These are phyloP conservation scores for Erpetoichthys calabaricus DNA, from an alignment of 2,797 vertebrate species.

Conservation along the genomic window DNA sequence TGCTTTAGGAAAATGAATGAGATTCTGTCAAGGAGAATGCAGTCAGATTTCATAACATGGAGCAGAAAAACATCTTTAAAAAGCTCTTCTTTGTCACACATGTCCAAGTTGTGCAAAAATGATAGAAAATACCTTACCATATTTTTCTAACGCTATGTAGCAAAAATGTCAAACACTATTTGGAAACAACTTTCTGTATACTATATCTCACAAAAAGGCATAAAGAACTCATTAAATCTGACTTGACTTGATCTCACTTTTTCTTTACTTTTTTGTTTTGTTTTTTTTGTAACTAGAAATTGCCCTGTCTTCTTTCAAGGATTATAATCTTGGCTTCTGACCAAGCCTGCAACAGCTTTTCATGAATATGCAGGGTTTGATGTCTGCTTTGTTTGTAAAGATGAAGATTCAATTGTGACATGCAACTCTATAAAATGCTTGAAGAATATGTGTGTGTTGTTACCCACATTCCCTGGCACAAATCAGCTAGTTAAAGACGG, in stretches of 20 bases:
- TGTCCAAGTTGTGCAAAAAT: too few species aligned
- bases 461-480: too few species aligned
- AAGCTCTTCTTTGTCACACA: too few species aligned
- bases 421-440: slow-evolving; percentile 5
- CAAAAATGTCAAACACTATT: too few species aligned
- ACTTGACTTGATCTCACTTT: not conserved
- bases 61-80: too few species aligned
- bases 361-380: slow-evolving; percentile 19
- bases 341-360: slow-evolving; percentile 18
- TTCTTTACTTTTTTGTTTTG: not conserved
- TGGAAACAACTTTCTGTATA: too few species aligned
- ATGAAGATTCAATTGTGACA: slow-evolving; percentile 14
- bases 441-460: not conserved
- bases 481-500: too few species aligned
- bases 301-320: slow-evolving; percentile 1
- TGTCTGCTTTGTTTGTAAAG: slow-evolving; percentile 15
- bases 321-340: slow-evolving; percentile 10
- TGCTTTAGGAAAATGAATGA: too few species aligned
- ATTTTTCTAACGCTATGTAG: too few species aligned
- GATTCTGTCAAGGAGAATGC: too few species aligned
- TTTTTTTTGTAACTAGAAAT: slow-evolving; percentile 3
- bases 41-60: too few species aligned
- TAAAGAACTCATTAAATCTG: not conserved
- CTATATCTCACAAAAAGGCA: not conserved
- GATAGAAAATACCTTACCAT: too few species aligned